Conservation (phyloP, 1,140 invertebrate genomes). For the Danaus plexippus region DNA sequence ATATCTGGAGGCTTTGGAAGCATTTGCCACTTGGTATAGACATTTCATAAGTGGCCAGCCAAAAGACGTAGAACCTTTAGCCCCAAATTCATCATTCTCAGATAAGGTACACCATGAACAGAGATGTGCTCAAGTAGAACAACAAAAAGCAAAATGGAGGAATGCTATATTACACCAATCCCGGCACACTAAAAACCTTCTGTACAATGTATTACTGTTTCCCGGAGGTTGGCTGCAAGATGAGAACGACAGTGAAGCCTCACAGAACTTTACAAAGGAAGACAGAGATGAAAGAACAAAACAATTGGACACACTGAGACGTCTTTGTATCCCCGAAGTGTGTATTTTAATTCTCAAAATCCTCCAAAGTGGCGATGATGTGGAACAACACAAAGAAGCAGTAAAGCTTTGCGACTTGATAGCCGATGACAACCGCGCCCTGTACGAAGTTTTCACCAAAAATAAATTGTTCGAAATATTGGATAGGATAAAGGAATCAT, state of each 20-base stretch:
- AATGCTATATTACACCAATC: constrained; percentile 61
- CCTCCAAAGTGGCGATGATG: constrained; percentile 81
- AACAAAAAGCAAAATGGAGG: constrained; percentile 84
- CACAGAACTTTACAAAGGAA: constrained; percentile 56
- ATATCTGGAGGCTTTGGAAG: constrained; percentile 87
- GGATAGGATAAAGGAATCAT: constrained; percentile 84
- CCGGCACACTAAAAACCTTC: constrained; percentile 77
- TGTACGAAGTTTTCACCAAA: constrained; percentile 87
- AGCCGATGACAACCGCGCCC: constrained; percentile 81
- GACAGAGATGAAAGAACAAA: constrained; percentile 69
- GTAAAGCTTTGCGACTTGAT: constrained; percentile 85
- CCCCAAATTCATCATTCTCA: constrained; percentile 80
- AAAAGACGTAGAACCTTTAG: constrained; percentile 73
- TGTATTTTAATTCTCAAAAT: constrained; percentile 85
- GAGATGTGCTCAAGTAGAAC: constrained; percentile 81
- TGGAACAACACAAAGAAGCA: constrained; percentile 84
- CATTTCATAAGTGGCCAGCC: constrained; percentile 87
- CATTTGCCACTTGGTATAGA: constrained; percentile 91
- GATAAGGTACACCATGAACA: constrained; percentile 92
- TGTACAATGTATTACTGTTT: constrained; percentile 92
- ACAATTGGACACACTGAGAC: constrained; percentile 83
- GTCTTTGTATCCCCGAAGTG: constrained; percentile 88
- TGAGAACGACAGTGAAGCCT: constrained; percentile 66
- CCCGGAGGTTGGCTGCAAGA: constrained; percentile 93
- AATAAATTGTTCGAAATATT: constrained; percentile 83